Percentiles rank a stretch among this genome's conserved stretches.
Conservation (phyloP, 2,797 vertebrate genomes). For the Microctenopoma lineatum region DNA sequence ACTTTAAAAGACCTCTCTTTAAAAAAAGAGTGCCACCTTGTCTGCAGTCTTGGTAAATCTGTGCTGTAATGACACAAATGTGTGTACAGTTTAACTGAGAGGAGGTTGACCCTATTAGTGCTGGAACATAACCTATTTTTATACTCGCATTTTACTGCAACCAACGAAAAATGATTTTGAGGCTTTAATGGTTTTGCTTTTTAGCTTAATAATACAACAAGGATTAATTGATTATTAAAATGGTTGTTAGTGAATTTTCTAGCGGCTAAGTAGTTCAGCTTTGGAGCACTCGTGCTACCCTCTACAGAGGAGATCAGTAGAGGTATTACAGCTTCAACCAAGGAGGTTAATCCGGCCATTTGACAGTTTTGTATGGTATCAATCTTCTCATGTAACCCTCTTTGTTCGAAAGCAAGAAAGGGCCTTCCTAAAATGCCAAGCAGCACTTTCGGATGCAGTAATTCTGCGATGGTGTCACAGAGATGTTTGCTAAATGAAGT, state of each 20-base stretch:
- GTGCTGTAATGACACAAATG: constrained; percentile 4
- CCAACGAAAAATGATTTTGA: no score
- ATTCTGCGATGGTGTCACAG: constrained; percentile 6
- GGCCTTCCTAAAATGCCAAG: constrained; percentile 11
- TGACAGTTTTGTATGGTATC: neutral
- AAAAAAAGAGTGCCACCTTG: neutral
- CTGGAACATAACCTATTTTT: no score
- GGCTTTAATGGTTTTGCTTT: neutral
- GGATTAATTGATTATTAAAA: neutral
- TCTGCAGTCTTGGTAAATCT: constrained; percentile 29
- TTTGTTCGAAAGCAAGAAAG: neutral
- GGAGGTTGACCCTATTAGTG: neutral
- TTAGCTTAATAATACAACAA: neutral
- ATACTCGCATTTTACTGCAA: no score
- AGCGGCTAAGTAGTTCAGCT: neutral
- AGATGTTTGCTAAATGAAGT: constrained; percentile 14
- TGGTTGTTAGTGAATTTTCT: neutral
- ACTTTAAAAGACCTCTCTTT: constrained; percentile 10
- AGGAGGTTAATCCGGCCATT: neutral
- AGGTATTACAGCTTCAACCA: neutral
- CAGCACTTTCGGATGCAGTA: constrained; percentile 5
- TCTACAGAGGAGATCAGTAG: neutral
- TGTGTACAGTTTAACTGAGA: constrained; percentile 8
- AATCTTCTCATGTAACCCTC: neutral
- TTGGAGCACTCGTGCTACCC: neutral